phyloP scores from a whole-genome alignment of 2,113 vertebrate genomes.

The Chionomys nivalis region DNA sequence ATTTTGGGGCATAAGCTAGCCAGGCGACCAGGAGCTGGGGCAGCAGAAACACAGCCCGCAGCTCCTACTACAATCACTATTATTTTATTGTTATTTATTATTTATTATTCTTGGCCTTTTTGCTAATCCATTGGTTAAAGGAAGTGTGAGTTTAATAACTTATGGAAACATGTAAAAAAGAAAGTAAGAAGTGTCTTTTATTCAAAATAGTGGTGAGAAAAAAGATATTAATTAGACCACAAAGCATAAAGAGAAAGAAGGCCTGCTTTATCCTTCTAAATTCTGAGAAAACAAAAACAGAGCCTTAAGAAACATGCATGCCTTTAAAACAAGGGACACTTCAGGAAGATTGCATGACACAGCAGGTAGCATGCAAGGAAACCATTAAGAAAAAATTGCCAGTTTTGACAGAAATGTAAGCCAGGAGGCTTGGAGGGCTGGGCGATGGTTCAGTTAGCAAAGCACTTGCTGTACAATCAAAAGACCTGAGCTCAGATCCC shows the following conservation, averaged over 20 bases:
- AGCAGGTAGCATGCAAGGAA: neutral
- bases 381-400: neutral
- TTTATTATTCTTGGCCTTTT: too few species aligned
- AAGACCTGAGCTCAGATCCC: neutral
- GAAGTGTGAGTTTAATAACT: conserved; percentile 34
- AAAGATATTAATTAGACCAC: neutral
- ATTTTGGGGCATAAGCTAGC: too few species aligned
- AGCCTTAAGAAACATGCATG: neutral
- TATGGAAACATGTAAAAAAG: neutral
- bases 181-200: conserved; percentile 16
- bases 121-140: neutral
- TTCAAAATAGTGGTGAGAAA: neutral
- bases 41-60: too few species aligned
- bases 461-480: neutral
- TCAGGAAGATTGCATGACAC: neutral
- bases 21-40: too few species aligned
- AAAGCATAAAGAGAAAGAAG: neutral
- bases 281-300: neutral
- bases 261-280: neutral
- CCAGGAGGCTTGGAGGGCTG: too few species aligned
- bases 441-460: neutral
- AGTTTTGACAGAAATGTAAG: conserved; percentile 16
- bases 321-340: conserved; percentile 9
- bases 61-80: too few species aligned
- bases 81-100: neutral